Base-by-base conservation (phyloP, 2,113 vertebrate species). In the Sakesphorus luctuosus region DNA sequence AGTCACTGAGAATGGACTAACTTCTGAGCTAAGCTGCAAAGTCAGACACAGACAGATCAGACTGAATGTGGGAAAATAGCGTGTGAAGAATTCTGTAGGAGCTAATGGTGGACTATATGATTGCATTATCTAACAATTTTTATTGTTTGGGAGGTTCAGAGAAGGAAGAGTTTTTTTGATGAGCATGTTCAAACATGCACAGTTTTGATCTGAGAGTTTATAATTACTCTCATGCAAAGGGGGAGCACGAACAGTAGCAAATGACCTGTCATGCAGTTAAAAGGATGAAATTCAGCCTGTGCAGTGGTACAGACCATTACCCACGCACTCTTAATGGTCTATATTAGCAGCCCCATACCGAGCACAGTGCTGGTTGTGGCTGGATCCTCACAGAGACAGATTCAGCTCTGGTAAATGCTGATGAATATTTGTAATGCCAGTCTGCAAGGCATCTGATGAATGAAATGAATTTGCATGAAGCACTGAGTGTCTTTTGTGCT, bases 271-370 rank as follows among this genome's bases (percentile, higher is more conserved):
- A 61, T 55, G 50, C 75, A 91, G 66, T 35, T 87, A 44, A 75
- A 94, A 85, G 66, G 63, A 69, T 91, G 75, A 46, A 76, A 73
- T 69, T 50, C 77, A 95, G 58, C 59, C 63, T 73, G 55, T 76
- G 87, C 87, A 79, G 58, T 63, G 49, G 84, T 21, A 87, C 93
- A 89, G 66, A 75, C 87, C 91, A 66, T 95, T 94, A 92, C 81
- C 74, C 87, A 66, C 8, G 1, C 65, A 20, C 73, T 61, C 38
- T 9, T 84, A 69, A 80, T 80, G 76, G 49, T 89, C 84, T 91
- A 2, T 89, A 29, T 93, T 75, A 87, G 91, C 78, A 88, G 82
- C 67, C 67, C 72, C 90, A 79, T 46, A 36, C 67, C 6, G 46
- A 68, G 78, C 66, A 23, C 66, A 9, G 58, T 5, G n/a, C 58